A percentile compares a stretch with the other conserved stretches of the same genome.
These are phyloP conservation scores for Megalopta genalis DNA, from an alignment of 1,140 invertebrate species.

Conservation along the genomic window DNA sequence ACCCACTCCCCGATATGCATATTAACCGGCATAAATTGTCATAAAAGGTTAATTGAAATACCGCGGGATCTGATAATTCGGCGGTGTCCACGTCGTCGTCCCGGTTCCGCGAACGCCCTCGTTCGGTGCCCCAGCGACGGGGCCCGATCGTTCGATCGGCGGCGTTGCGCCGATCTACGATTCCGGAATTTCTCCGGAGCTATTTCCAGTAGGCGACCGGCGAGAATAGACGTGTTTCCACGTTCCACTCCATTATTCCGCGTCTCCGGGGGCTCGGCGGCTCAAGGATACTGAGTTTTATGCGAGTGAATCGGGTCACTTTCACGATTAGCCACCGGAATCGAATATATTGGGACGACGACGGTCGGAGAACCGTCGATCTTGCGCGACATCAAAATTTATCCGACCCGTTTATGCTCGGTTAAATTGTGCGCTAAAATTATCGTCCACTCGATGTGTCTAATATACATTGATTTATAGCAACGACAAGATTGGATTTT, in stretches of 20 bases:
- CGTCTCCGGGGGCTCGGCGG: background rate
- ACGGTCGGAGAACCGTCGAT: background rate
- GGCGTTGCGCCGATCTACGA: background rate
- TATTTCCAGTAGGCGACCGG: slow-evolving; percentile 4
- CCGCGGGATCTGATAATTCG: slow-evolving; percentile 15
- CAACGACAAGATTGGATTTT: no score
- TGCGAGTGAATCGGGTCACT: slow-evolving; percentile 6
- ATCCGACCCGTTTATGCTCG: no score
- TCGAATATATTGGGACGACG: background rate
- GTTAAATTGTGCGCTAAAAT: no score
- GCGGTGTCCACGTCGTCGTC: no score
- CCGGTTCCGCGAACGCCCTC: background rate
- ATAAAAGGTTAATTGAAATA: slow-evolving; percentile 35
- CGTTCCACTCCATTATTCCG: slow-evolving; percentile 13
- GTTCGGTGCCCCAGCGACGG: background rate
- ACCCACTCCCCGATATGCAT: slow-evolving; percentile 5
- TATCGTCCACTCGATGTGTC: no score
- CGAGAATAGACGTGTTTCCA: slow-evolving; percentile 15
- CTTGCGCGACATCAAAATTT: no score
- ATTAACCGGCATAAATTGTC: slow-evolving; percentile 37
- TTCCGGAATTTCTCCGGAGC: slow-evolving; percentile 24
- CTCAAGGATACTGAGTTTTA: background rate
- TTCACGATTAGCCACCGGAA: background rate
- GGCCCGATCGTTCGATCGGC: no score
- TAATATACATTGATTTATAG: no score